phyloP scores from a whole-genome alignment of 2,113 vertebrate species.

The Fulmarus glacialis region DNA sequence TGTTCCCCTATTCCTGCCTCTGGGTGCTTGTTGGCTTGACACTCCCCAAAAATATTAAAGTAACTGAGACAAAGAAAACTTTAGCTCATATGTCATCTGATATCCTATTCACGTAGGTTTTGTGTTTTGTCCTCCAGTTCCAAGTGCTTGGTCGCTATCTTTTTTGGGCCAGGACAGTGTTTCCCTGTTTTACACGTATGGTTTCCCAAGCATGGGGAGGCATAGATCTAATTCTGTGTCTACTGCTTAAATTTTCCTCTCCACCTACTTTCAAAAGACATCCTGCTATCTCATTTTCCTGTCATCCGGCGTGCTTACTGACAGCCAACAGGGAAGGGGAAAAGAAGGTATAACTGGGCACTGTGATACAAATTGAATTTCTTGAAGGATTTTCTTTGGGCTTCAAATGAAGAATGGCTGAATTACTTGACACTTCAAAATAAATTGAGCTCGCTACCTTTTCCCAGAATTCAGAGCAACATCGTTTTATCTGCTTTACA shows the following conservation, averaged over 20 bases:
- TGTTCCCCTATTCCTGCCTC: not conserved
- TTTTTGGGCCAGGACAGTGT: not conserved
- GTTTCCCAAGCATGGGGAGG: not conserved
- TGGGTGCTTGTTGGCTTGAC: not conserved
- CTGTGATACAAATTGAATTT: not conserved
- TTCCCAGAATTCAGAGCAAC: not conserved
- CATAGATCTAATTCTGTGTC: not conserved
- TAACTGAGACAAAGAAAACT: not conserved
- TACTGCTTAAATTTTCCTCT: not conserved
- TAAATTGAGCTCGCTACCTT: not conserved
- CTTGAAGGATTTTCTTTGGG: not conserved
- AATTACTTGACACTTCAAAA: not conserved
- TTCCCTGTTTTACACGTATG: not conserved
- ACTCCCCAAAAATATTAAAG: not conserved
- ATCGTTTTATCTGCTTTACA: not conserved
- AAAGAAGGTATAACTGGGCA: not conserved
- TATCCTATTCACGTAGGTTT: not conserved
- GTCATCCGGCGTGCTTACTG: not conserved
- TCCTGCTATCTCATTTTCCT: not conserved
- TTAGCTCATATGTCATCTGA: not conserved
- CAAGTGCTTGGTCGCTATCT: not conserved
- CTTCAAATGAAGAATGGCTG: not conserved
- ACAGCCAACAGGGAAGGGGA: not conserved
- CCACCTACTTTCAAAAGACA: not conserved
- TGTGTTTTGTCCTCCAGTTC: not conserved